Evolutionary conservation across 2,113 vertebrate species (phyloP).

Genomic region (Tychaedon coryphoeus): DNA sequence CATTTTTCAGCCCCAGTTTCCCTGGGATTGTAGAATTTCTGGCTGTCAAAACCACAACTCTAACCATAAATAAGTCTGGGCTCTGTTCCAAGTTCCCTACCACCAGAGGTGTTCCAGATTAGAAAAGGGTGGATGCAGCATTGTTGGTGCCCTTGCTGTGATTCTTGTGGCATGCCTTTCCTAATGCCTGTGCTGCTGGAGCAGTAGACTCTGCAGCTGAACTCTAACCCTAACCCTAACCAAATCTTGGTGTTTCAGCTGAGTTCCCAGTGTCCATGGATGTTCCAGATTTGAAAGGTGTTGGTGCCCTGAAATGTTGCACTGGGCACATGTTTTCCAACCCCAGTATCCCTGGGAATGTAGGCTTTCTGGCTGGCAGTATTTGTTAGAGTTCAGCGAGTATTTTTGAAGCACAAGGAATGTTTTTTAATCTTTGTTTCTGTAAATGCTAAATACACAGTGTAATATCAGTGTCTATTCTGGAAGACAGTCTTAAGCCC

Average conservation of each 20-base stretch:
- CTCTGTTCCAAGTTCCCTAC: neutral
- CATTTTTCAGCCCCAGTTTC: neutral
- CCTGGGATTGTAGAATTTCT: neutral
- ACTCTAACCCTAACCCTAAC: neutral
- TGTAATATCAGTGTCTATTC: neutral
- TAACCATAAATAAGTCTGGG: neutral
- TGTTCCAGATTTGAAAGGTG: neutral
- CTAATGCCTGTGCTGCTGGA: neutral
- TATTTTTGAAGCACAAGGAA: neutral
- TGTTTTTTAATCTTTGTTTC: neutral
- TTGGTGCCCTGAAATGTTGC: neutral
- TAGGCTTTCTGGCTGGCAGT: neutral
- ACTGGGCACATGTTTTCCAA: neutral
- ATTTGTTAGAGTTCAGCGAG: neutral
- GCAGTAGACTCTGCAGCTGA: neutral
- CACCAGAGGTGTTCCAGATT: neutral
- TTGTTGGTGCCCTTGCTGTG: neutral
- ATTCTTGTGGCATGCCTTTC: neutral
- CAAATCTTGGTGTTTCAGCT: neutral
- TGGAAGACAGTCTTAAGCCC: neutral
- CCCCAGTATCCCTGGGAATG: neutral
- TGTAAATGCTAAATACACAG: neutral
- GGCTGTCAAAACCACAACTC: neutral
- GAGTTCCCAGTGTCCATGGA: neutral
- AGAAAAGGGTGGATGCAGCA: neutral